Evolutionary conservation across 2,797 vertebrate species (phyloP), one percentile per base, ranked within the genome.

Genomic region (Leptoclinus maculatus): DNA sequence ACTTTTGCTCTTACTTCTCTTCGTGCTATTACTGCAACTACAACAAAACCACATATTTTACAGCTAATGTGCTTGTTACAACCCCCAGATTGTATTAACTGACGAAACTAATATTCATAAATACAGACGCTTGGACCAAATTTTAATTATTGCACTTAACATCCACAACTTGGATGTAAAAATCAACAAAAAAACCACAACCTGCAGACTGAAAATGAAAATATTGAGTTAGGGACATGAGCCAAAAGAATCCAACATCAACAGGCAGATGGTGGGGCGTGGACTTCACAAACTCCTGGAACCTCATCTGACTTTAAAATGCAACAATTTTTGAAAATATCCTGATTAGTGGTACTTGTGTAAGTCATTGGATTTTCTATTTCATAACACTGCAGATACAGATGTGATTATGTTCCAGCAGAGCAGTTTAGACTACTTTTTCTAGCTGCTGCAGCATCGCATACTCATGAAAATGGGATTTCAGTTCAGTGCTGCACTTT

Each of bases 401-500:
- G 45, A 71, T 74, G 70, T 62, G 58, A 69, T 69, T 66, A 47
- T 70, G 80, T 70, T 54, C n/a, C 66, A 19, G 29, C 41, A 8
- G 41, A 64, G 49, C 63, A 56, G 36, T 7, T 73, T 32, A 60
- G 23, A 66, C 62, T 66, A 62, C 36, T 84, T 76, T 57, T 57
- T 59, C 43, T 79, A 66, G 76, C 74, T 79, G 76, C 64, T 74
- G 70, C 25, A 69, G 80, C 65, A 87, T 78, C 17, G 7, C 65
- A 64, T 23, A 43, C 57, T 85, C 74, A 70, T 84, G 43, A 73
- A 86, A 82, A 83, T 77, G 65, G 59, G 67, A 45, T 75, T 49
- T 63, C 38, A 69, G 56, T 49, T 64, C 63, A 78, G 57, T 34
- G 51, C 54, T 74, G 21, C 39, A 65, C 66, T 82, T 13, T 62